A percentile compares a stretch with the other conserved stretches of the same genome.
Evolutionary conservation across 35 echinoderm and acorn worm genomes (phyloP).

Genomic region (Strongylocentrotus purpuratus): DNA sequence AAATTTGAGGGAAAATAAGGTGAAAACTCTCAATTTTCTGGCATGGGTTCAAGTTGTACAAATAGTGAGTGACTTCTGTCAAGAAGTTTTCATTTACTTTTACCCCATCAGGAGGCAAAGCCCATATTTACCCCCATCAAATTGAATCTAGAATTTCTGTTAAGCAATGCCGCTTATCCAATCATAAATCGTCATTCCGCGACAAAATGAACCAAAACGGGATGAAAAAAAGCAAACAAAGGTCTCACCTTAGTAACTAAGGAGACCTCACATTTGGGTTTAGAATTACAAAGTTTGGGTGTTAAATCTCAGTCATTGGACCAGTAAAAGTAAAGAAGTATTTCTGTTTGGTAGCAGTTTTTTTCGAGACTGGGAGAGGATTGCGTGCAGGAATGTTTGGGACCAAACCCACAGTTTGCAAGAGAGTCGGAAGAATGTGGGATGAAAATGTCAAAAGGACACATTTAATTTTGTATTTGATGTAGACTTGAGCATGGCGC

Average conservation of each 20-base stretch:
- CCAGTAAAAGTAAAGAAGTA: not conserved
- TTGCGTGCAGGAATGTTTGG: not conserved
- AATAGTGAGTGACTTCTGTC: not conserved
- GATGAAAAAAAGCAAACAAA: slow-evolving; percentile 20
- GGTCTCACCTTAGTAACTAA: slow-evolving; percentile 1
- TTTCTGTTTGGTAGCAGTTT: not conserved
- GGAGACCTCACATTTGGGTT: slow-evolving; percentile 15
- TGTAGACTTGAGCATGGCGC: not conserved
- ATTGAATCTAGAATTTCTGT: slow-evolving; percentile 6
- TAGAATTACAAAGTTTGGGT: slow-evolving; percentile 23
- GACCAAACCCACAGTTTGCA: not conserved
- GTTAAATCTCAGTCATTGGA: not conserved
- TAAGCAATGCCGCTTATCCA: not conserved
- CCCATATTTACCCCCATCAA: not conserved
- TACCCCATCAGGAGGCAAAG: not conserved
- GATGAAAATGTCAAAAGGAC: slow-evolving; percentile 6
- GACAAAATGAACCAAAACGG: not conserved
- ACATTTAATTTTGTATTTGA: slow-evolving; percentile 22
- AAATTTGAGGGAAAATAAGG: not conserved
- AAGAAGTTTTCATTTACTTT: not conserved
- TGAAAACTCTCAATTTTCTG: not conserved
- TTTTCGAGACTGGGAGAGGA: not conserved
- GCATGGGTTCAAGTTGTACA: not conserved
- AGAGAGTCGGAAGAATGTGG: not conserved
- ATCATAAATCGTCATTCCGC: not conserved